These are phyloP conservation scores for Peromyscus eremicus DNA, from an alignment of 2,797 vertebrate species.

Conservation along the genomic window DNA sequence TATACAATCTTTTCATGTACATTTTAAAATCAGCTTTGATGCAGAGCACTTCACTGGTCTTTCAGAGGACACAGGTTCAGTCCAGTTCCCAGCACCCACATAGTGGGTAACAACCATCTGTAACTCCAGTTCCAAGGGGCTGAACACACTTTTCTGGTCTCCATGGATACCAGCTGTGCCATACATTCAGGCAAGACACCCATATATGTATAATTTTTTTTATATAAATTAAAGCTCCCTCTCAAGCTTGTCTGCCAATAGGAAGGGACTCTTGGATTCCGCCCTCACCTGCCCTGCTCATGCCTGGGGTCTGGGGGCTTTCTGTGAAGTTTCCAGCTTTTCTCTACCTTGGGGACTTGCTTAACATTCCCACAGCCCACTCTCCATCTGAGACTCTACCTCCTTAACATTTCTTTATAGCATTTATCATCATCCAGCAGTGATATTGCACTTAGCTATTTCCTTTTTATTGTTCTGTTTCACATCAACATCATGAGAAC, in stretches of 20 bases:
- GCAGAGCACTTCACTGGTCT: background rate
- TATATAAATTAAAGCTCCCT: background rate
- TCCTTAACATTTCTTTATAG: background rate
- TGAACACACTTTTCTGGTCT: background rate
- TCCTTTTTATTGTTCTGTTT: background rate
- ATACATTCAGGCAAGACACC: background rate
- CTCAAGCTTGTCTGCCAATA: background rate
- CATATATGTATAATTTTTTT: background rate
- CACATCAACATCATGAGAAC: background rate
- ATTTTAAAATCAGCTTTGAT: slow-evolving; percentile 17
- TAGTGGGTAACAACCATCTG: background rate
- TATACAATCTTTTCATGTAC: background rate
- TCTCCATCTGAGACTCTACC: background rate
- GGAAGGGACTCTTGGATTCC: background rate
- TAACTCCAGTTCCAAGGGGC: background rate
- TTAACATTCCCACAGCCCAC: background rate
- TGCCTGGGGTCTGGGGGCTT: background rate
- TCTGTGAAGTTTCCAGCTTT: background rate
- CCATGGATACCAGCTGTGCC: no score
- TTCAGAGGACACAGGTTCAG: background rate
- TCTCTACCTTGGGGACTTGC: background rate
- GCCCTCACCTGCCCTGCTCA: background rate
- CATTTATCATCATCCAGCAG: background rate
- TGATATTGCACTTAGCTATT: background rate
- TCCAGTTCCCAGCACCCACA: background rate